Evolutionary conservation across 2,888 invertebrate genomes (phyloP).

Genomic region (Steinernema carpocapsae): DNA sequence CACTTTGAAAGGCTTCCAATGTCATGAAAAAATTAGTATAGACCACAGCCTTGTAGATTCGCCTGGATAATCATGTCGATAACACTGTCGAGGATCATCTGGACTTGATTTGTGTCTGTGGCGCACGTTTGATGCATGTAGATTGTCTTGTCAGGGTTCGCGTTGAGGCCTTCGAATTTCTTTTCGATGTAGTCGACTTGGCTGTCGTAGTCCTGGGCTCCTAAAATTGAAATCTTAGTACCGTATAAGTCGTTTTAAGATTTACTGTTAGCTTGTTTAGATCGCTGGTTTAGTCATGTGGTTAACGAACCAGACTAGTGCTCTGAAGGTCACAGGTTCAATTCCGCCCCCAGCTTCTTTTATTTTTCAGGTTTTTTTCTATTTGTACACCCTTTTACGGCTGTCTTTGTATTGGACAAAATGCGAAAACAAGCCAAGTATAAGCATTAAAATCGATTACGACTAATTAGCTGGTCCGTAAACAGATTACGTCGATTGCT

Average conservation of each 20-base stretch:
- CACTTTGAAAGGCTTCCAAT: background rate
- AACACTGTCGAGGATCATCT: constrained; percentile 48
- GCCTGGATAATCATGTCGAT: constrained; percentile 69
- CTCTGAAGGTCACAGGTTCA: too few species aligned
- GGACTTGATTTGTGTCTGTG: constrained; percentile 79
- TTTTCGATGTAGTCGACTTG: constrained; percentile 98
- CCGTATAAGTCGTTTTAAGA: background rate
- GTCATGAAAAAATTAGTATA: constrained; percentile 52
- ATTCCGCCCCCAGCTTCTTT: too few species aligned
- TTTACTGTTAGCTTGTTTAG: background rate
- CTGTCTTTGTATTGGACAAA: background rate
- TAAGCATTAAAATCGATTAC: constrained; percentile 8
- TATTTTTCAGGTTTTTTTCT: too few species aligned
- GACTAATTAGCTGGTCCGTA: background rate
- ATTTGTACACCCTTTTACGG: background rate
- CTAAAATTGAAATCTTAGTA: constrained; percentile 69
- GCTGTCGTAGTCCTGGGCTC: constrained; percentile 93
- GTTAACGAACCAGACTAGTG: too few species aligned
- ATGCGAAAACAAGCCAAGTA: too few species aligned
- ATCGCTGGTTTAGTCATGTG: too few species aligned
- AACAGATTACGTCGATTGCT: constrained; percentile 17
- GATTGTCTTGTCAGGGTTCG: constrained; percentile 99
- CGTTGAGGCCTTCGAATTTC: constrained; percentile 99
- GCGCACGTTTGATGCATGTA: constrained; percentile 99
- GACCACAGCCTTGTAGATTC: constrained; percentile 68